Evolutionary conservation across 2,113 vertebrate species (phyloP), one percentile per base, ranked within the genome.

Genomic region (Grammomys surdaster): DNA sequence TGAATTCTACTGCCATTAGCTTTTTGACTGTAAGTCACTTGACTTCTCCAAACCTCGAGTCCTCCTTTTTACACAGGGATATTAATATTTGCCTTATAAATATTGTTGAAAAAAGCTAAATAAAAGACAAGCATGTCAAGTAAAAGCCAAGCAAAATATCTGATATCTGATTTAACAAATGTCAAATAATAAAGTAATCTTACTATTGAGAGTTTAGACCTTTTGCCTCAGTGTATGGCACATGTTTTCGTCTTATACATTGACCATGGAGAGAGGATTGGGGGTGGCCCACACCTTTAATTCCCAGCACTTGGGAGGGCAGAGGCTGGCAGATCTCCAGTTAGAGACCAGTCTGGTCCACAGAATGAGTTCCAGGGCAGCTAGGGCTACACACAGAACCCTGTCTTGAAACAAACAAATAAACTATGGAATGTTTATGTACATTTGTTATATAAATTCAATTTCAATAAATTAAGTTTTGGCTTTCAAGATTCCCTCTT

Each of bases 381-480:
- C 36, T 11, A 82, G 22, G 54, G 54, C 80, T 40, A 40, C 8
- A 80, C 6, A 82, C 5, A 40, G 80, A 82, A 14, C 20, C 51
- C 51, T 81, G 51, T 56, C 78, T 56, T 14, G 22, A 80, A 36
- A 16, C 46, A 80, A 54, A 77, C 24, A 82, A 58, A 58, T 3
- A 81, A 56, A 58, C 43, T 75, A 48, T 78, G 54, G 63, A 8
- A 36, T 80, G 43, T 69, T 28, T 31, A 65, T 40, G 26, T n/a
- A n/a, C 31, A 48, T 63, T 76, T 81, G 63, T 89, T 81, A 89
- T 40, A 75, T 40, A 73, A 94, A 82, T 8, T 86, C 28, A 65
- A 17, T 75, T 94, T 87, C 89, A 84, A 90, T 88, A 17, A 86
- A 93, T 87, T 87, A 93, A 91, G 72, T 75, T 86, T 95, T 91